Evolutionary conservation across 2,113 vertebrate genomes (phyloP).

Genomic region (Tachysurus fulvidraco): DNA sequence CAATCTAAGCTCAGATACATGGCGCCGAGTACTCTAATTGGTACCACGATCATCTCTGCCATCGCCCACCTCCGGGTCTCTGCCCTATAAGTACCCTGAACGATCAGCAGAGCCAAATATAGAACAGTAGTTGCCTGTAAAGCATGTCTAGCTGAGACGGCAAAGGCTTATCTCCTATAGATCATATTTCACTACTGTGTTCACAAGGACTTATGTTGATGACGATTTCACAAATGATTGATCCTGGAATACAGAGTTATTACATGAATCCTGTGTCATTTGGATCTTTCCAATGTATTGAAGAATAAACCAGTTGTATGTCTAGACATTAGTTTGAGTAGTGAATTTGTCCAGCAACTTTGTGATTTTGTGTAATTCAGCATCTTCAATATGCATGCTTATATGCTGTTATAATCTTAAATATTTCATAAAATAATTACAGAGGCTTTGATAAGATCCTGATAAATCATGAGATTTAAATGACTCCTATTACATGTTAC

Average conservation of each 20-base stretch:
- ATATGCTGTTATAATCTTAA: not conserved
- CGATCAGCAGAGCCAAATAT: constrained; percentile 64
- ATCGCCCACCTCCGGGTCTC: constrained; percentile 56
- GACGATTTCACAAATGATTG: not conserved
- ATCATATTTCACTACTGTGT: constrained; percentile 19
- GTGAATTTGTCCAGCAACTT: not conserved
- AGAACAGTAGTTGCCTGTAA: constrained; percentile 51
- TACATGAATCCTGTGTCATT: not conserved
- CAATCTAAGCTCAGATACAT: constrained; percentile 68
- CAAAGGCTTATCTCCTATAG: not conserved
- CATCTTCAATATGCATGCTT: not conserved
- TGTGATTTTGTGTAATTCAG: not conserved
- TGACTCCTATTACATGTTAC: not conserved
- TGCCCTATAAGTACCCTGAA: constrained; percentile 70
- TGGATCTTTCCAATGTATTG: not conserved
- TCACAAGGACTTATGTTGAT: not conserved
- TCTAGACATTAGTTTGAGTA: not conserved
- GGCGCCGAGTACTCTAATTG: constrained; percentile 70
- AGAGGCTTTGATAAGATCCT: not conserved
- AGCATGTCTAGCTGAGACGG: constrained; percentile 8
- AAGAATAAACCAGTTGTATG: not conserved
- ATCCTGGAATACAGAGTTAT: not conserved
- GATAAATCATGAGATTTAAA: not conserved
- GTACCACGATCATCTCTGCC: constrained; percentile 53
- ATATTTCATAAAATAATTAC: not conserved